These are phyloP conservation scores for Isurus oxyrinchus DNA, from an alignment of 2,113 vertebrate species.

Conservation along the genomic window DNA sequence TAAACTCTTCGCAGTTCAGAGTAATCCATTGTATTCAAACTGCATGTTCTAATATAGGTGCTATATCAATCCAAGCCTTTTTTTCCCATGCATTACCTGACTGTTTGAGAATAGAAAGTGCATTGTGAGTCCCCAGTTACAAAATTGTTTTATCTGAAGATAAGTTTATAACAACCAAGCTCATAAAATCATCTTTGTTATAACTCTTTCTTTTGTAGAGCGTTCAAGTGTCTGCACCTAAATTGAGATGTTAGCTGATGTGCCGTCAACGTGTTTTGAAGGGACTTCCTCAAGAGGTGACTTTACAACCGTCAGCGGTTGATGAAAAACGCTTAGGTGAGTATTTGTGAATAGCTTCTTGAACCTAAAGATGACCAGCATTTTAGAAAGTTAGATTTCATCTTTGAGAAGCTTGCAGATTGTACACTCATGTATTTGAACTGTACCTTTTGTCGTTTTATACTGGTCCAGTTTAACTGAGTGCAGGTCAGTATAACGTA, in stretches of 20 bases:
- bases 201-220: slow-evolving; percentile 50
- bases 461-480: background rate
- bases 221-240: slow-evolving; percentile 47
- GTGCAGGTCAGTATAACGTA: background rate
- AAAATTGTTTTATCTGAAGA: background rate
- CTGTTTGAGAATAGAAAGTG: background rate
- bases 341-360: slow-evolving; percentile 38
- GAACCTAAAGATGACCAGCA: background rate
- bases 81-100: background rate
- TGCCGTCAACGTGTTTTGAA: slow-evolving; percentile 63
- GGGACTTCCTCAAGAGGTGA: slow-evolving; percentile 68
- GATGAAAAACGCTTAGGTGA: slow-evolving; percentile 66
- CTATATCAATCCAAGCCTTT: background rate
- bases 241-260: slow-evolving; percentile 60
- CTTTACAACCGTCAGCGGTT: slow-evolving; percentile 63
- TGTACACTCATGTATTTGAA: background rate
- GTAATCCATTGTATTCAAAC: background rate
- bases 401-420: background rate
- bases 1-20: background rate
- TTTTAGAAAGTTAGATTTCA: background rate
- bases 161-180: background rate
- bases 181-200: slow-evolving; percentile 25
- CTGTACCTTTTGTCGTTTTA: background rate
- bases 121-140: background rate
- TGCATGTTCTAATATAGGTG: background rate